A percentile compares a stretch with the other conserved stretches of the same genome.
phyloP scores from a whole-genome alignment of 2,888 invertebrate genomes.

The Antheraea yamamai region DNA sequence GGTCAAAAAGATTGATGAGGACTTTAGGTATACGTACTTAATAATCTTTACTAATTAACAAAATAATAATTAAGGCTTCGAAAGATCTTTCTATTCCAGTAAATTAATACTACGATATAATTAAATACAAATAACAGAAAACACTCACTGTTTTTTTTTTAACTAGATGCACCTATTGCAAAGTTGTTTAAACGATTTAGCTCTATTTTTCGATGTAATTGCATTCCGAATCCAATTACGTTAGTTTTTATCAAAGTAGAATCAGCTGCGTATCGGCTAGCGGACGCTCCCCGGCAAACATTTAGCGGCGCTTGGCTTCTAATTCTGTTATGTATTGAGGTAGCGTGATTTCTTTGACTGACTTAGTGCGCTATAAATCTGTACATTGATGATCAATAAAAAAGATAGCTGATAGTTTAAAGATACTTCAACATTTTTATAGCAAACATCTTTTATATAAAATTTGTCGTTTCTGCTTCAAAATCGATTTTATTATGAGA shows the following conservation, averaged over 20 bases:
- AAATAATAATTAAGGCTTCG: not conserved
- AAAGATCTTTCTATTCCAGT: not conserved
- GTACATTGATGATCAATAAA: not conserved
- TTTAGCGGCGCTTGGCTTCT: not conserved
- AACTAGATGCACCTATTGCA: not conserved
- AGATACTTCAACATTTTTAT: not conserved
- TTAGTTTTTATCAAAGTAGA: slow-evolving; percentile 4
- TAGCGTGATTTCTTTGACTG: slow-evolving; percentile 6
- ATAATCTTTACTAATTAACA: not conserved
- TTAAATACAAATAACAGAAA: not conserved
- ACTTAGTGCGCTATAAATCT: not conserved
- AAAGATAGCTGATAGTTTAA: not conserved
- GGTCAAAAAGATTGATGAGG: too few species aligned
- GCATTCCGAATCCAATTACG: slow-evolving; percentile 13
- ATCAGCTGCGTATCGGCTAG: slow-evolving; percentile 1
- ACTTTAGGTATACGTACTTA: not conserved
- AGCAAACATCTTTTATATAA: not conserved
- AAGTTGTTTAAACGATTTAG: not conserved
- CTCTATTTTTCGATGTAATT: slow-evolving; percentile 1
- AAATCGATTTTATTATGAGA: not conserved
- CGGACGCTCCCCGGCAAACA: slow-evolving; percentile 1
- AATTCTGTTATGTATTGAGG: slow-evolving; percentile 8
- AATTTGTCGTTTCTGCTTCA: not conserved
- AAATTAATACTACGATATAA: not conserved
- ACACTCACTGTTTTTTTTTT: not conserved